Percentiles rank a stretch among this genome's conserved stretches.
phyloP scores from a whole-genome alignment of 2,797 vertebrate species.

The Spinus pinus region DNA sequence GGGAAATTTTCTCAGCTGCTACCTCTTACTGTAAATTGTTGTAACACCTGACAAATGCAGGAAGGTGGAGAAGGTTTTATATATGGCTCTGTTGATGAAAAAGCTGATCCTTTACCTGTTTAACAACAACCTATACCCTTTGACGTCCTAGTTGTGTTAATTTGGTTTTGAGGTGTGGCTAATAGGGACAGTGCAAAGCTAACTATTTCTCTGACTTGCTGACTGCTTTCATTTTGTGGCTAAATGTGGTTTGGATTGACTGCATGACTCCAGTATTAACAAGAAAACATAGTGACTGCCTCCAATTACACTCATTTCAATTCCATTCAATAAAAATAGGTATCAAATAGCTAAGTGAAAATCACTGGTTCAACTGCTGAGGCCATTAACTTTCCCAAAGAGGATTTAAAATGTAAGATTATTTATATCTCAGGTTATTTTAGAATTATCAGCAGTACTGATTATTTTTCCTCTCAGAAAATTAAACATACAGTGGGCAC shows the following conservation, averaged over 20 bases:
- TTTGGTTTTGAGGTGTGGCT: neutral
- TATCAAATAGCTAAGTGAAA: neutral
- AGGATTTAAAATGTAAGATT: neutral
- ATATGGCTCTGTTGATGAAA: neutral
- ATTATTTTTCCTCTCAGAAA: neutral
- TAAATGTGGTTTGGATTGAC: neutral
- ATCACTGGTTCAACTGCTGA: neutral
- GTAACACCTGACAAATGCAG: neutral
- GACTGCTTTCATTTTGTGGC: neutral
- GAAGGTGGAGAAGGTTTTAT: neutral
- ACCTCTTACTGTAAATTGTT: neutral
- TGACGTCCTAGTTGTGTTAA: neutral
- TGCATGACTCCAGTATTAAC: neutral
- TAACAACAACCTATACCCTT: neutral
- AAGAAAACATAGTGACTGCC: neutral
- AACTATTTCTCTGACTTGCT: neutral
- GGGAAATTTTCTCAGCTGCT: neutral
- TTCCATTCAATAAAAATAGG: neutral
- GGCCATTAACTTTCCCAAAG: neutral
- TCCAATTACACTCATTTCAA: neutral
- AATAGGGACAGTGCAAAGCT: neutral
- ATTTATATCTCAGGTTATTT: neutral
- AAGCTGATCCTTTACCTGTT: neutral
- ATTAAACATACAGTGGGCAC: neutral
- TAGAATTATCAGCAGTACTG: neutral